These are phyloP conservation scores for Arvicanthis niloticus DNA, from an alignment of 2,113 vertebrate genomes.

Conservation along the genomic window DNA sequence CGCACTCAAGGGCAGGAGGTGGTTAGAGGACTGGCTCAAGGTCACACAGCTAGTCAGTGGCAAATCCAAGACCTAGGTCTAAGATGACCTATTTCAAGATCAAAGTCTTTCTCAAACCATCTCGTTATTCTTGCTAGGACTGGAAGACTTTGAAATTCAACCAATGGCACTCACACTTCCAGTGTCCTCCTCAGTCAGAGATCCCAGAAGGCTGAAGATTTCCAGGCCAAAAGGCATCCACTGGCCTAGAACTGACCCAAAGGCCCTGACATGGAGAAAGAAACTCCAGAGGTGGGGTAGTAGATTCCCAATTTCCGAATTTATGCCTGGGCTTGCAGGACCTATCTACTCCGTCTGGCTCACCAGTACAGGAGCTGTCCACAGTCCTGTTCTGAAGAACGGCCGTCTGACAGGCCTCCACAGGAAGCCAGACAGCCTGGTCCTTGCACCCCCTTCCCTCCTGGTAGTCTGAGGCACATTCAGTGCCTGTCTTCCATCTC, in stretches of 20 bases:
- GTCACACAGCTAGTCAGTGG: slow-evolving; percentile 69
- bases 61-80: slow-evolving; percentile 51
- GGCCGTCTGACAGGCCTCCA: neutral
- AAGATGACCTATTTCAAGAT: slow-evolving; percentile 59
- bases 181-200: neutral
- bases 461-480: neutral
- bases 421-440: neutral
- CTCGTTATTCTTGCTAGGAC: neutral
- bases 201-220: neutral
- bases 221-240: neutral
- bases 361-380: rapidly evolving
- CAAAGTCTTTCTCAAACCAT: slow-evolving; percentile 67
- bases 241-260: neutral
- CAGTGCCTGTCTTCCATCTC: neutral
- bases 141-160: slow-evolving; percentile 34
- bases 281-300: neutral
- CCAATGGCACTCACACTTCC: neutral
- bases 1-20: too few species aligned
- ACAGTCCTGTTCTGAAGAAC: neutral
- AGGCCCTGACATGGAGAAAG: too few species aligned
- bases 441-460: neutral
- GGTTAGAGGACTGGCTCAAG: slow-evolving; percentile 18
- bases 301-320: neutral
- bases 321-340: neutral
- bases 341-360: neutral